These are phyloP conservation scores for Urophycis tenuis DNA, from an alignment of 2,797 vertebrate genomes.

Conservation along the genomic window DNA sequence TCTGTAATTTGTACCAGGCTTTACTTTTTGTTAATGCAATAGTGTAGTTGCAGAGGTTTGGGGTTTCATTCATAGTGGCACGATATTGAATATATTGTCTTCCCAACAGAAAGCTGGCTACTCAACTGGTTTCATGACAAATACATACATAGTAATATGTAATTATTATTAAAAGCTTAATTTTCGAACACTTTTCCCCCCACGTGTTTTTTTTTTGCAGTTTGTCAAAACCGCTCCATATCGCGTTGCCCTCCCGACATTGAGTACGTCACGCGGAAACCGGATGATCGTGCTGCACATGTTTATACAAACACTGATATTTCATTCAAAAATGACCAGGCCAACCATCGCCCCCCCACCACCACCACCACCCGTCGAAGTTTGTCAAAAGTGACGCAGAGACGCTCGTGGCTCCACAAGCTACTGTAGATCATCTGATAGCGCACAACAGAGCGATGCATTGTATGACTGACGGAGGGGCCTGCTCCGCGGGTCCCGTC, in stretches of 20 bases:
- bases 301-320: constrained; percentile 44
- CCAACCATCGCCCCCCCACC: constrained; percentile 56
- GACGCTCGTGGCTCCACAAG: constrained; percentile 28
- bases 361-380: constrained; percentile 38
- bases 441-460: constrained; percentile 37
- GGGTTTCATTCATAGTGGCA: background rate
- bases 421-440: constrained; percentile 47
- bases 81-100: background rate
- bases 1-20: background rate
- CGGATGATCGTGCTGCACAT: background rate
- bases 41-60: background rate
- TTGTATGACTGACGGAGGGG: constrained; percentile 37
- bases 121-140: background rate
- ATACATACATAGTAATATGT: background rate
- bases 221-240: background rate
- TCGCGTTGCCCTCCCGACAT: background rate
- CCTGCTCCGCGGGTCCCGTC: constrained; percentile 41
- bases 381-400: constrained; percentile 53
- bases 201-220: background rate
- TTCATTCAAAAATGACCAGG: constrained; percentile 59
- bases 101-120: background rate
- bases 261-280: background rate
- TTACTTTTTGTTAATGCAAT: background rate
- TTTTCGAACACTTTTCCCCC: background rate
- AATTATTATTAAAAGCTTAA: background rate